Conservation (phyloP, 2,888 invertebrate genomes). For the Pachymerium ferrugineum region DNA sequence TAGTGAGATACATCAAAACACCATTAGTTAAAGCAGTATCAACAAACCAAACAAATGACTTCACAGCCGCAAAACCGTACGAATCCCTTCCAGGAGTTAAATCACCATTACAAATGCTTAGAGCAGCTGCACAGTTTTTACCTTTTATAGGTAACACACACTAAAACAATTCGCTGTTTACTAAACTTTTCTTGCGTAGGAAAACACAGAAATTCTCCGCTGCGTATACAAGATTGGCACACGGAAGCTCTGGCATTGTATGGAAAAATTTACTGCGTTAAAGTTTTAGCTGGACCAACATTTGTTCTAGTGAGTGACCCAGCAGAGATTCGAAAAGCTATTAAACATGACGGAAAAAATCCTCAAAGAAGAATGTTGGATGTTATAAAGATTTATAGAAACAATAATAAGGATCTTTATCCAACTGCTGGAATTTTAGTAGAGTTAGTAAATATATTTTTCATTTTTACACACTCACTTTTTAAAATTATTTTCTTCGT, state of each 20-base stretch:
- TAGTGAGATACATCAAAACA: no score
- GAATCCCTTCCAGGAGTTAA: neutral
- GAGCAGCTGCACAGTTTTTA: neutral
- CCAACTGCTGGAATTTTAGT: neutral
- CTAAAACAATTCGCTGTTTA: no score
- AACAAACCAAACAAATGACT: neutral
- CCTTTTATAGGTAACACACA: neutral
- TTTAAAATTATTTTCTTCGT: neutral
- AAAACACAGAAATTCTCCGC: neutral
- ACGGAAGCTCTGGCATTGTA: neutral
- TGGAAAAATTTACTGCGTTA: constrained; percentile 7
- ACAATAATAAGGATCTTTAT: neutral
- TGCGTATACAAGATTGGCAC: neutral
- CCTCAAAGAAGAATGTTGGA: constrained; percentile 1
- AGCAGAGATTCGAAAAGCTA: constrained; percentile 11
- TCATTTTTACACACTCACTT: neutral
- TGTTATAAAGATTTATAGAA: neutral
- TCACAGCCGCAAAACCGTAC: neutral
- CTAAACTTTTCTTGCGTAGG: neutral
- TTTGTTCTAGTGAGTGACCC: neutral
- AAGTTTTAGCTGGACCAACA: neutral
- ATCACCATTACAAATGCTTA: neutral
- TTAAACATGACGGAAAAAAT: neutral
- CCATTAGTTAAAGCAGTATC: neutral
- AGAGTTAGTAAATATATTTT: neutral